A percentile compares a stretch with the other conserved stretches of the same genome.
phyloP scores from a whole-genome alignment of 1,140 invertebrate species.

The Drosophila rhopaloa region DNA sequence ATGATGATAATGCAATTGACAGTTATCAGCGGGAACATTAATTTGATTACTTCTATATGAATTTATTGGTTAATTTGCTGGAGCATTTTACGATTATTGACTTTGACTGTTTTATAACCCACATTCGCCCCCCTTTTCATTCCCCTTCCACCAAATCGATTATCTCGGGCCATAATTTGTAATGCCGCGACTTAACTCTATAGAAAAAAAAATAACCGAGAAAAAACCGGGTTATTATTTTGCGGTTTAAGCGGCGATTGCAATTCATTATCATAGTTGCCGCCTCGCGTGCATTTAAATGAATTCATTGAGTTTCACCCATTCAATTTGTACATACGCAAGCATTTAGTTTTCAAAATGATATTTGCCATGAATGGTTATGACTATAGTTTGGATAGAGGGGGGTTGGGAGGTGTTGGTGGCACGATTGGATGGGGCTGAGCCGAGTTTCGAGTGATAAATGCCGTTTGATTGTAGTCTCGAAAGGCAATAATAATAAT shows the following conservation, averaged over 20 bases:
- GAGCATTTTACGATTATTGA: slow-evolving; percentile 77
- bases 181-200: slow-evolving; percentile 51
- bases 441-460: slow-evolving; percentile 57
- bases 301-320: slow-evolving; percentile 76
- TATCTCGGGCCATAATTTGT: slow-evolving; percentile 69
- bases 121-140: not conserved
- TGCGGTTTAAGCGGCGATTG: slow-evolving; percentile 72
- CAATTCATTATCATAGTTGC: slow-evolving; percentile 78
- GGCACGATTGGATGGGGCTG: slow-evolving; percentile 39
- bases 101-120: slow-evolving; percentile 56
- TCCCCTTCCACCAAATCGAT: slow-evolving; percentile 38
- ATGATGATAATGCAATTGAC: slow-evolving; percentile 58
- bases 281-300: slow-evolving; percentile 79
- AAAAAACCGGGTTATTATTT: slow-evolving; percentile 77
- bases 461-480: slow-evolving; percentile 58
- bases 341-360: slow-evolving; percentile 66
- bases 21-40: slow-evolving; percentile 75
- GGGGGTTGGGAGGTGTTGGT: slow-evolving; percentile 41
- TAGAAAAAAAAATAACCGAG: slow-evolving; percentile 7
- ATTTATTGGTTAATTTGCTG: slow-evolving; percentile 82
- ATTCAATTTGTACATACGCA: slow-evolving; percentile 73
- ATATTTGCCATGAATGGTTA: slow-evolving; percentile 44
- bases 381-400: slow-evolving; percentile 22
- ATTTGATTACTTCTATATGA: slow-evolving; percentile 82
- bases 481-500: slow-evolving; percentile 42